Base-by-base conservation (phyloP, 2,888 invertebrate species). In the Liposcelis brunnea region DNA sequence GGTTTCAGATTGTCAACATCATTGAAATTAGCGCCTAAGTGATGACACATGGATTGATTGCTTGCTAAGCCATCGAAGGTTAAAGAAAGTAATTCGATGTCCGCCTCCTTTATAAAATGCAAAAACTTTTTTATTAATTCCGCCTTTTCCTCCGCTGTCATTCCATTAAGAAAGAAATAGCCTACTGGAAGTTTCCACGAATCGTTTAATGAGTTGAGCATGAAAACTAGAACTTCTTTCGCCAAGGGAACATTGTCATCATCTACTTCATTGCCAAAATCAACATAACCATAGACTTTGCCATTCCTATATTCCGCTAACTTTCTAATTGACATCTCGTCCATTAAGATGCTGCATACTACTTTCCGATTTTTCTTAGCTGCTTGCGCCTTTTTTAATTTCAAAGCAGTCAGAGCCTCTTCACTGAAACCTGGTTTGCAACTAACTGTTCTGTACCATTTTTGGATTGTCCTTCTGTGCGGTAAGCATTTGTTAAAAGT, bases 181-280 rank as follows among this genome's bases (percentile, higher is more conserved):
- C 55, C 58, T 6, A 59, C 49, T 15, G 57, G 59, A 10, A 60
- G 33, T 51, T 59, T 58, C 56, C 56, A 58, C 7, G 47, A 49
- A 45, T 55, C 52, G 49, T 55, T 55, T 31, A 58, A 33, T 11
- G 50, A 47, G 2, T 55, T 54, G 2, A 59, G 16, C 50, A 59
- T 51, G 37, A 59, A 55, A 5, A 58, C 55, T 38, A 55, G 50
- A 10, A 54, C 58, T 43, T 55, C 51, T 44, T 43, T 53, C 11
- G 54, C 54, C 46, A 51, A 47, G 31, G 50, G 49, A n/a, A 52
- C 21, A 15, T 26, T 16, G 45, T 56, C 56, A 35, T 47, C 36
- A 19, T 54, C 50, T 6, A 52, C 32, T 36, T 43, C 47, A 5
- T 48, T 49, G 8, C 55, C 55, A 34, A 53, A 47, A 45, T 55